These are phyloP conservation scores for Caenorhabditis virilis DNA, from an alignment of 2,888 invertebrate species.

Conservation along the genomic window DNA sequence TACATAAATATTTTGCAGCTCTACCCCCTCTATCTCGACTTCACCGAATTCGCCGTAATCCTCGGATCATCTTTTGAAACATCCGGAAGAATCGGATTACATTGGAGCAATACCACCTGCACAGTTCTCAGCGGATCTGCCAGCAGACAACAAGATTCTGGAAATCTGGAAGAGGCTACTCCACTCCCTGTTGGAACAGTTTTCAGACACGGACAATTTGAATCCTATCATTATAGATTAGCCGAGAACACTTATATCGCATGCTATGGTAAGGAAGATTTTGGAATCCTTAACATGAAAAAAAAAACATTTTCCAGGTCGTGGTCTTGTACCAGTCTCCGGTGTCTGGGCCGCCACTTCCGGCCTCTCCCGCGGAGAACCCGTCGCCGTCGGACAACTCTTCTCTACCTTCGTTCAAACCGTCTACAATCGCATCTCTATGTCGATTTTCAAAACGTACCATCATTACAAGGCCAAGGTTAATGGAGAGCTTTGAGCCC, in stretches of 20 bases:
- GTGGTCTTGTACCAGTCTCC: slow-evolving; percentile 56
- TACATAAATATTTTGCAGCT: slow-evolving; percentile 15
- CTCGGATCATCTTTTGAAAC: slow-evolving; percentile 54
- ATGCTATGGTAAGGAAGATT: slow-evolving; percentile 60
- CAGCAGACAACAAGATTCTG: slow-evolving; percentile 38
- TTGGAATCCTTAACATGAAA: neutral
- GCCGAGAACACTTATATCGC: slow-evolving; percentile 55
- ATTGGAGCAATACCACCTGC: slow-evolving; percentile 67
- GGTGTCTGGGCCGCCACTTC: slow-evolving; percentile 17
- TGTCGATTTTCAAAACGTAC: slow-evolving; percentile 30
- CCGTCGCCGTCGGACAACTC: slow-evolving; percentile 39
- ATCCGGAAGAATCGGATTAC: slow-evolving; percentile 62
- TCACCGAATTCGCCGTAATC: slow-evolving; percentile 62
- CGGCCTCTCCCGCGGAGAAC: slow-evolving; percentile 46
- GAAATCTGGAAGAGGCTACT: slow-evolving; percentile 43
- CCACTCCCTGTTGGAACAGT: slow-evolving; percentile 52
- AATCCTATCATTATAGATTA: slow-evolving; percentile 59
- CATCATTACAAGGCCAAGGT: slow-evolving; percentile 55
- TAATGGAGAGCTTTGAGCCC: slow-evolving; percentile 49
- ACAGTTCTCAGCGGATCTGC: slow-evolving; percentile 66
- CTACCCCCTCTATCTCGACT: slow-evolving; percentile 44
- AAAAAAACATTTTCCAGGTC: slow-evolving; percentile 14
- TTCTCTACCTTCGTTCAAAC: slow-evolving; percentile 32
- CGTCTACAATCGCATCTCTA: slow-evolving; percentile 37
- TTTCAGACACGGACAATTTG: slow-evolving; percentile 67